Percentiles rank a stretch among this genome's conserved stretches.
Conservation (phyloP, 2,797 vertebrate genomes). For the Chromis chromis region DNA sequence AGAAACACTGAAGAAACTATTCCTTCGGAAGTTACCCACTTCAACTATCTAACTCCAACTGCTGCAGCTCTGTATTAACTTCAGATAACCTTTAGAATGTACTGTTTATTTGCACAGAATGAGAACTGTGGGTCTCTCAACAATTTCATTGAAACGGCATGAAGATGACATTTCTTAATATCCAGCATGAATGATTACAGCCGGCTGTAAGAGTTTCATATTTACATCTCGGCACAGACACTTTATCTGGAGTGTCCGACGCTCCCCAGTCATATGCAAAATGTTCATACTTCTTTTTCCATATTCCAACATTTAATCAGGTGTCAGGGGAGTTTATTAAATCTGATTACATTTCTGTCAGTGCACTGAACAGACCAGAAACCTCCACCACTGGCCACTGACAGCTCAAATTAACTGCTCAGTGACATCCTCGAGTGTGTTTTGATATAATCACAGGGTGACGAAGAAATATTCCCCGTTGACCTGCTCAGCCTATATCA, state of each 20-base stretch:
- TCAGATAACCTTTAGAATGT: neutral
- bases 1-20: neutral
- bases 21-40: neutral
- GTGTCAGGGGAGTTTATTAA: neutral
- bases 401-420: slow-evolving; percentile 31
- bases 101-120: neutral
- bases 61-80: neutral
- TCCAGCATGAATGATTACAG: too few species aligned
- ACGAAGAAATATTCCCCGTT: neutral
- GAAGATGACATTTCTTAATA: too few species aligned
- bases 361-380: slow-evolving; percentile 6
- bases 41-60: neutral
- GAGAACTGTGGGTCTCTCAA: too few species aligned
- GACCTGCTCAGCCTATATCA: slow-evolving; percentile 3
- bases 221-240: too few species aligned
- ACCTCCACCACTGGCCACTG: neutral
- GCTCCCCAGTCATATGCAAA: neutral
- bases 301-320: slow-evolving; percentile 1
- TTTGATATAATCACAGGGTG: neutral
- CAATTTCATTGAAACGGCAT: too few species aligned
- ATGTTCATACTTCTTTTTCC: neutral
- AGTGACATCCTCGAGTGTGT: slow-evolving; percentile 11
- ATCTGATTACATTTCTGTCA: slow-evolving; percentile 18
- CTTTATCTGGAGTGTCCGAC: too few species aligned
- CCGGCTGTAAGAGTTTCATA: too few species aligned